Conservation (phyloP, 2,797 vertebrate species). For the Telmatherina bonti region DNA sequence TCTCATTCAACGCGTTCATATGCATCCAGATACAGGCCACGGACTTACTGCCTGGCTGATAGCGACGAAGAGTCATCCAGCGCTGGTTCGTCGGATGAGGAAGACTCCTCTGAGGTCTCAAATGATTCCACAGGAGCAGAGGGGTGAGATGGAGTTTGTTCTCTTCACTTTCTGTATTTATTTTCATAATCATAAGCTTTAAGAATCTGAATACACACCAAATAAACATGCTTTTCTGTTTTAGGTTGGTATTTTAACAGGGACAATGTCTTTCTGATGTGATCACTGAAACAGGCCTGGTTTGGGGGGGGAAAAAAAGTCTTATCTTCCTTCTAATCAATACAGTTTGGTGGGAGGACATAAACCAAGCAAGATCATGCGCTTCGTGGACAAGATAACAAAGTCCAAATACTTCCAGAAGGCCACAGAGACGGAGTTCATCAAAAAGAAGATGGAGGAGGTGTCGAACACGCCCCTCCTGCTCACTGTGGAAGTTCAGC, state of each 20-base stretch:
- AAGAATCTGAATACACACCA: too few species aligned
- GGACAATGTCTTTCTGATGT: too few species aligned
- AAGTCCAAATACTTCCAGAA: constrained; percentile 98
- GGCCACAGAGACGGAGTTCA: constrained; percentile 98
- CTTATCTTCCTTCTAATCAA: too few species aligned
- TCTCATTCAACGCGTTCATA: constrained; percentile 3
- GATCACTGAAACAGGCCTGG: too few species aligned
- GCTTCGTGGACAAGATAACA: constrained; percentile 96
- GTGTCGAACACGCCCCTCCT: constrained; percentile 96
- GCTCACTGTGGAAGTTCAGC: constrained; percentile 94
- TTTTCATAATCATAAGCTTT: not conserved
- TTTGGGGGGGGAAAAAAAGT: too few species aligned
- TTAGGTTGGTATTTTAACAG: not conserved
- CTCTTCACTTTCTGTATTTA: not conserved
- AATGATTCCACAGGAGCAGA: constrained; percentile 88
- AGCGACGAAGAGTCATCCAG: constrained; percentile 96
- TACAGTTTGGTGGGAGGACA: constrained; percentile 89
- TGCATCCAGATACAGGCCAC: constrained; percentile 67
- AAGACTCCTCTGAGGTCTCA: constrained; percentile 87
- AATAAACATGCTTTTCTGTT: not conserved
- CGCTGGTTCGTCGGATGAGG: constrained; percentile 95
- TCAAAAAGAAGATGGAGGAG: constrained; percentile 98
- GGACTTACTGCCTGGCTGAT: constrained; percentile 77
- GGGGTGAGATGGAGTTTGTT: constrained; percentile 83
- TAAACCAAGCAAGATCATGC: constrained; percentile 96